Evolutionary conservation across 2,113 vertebrate genomes (phyloP).

Genomic region (Chloropsis hardwickii): DNA sequence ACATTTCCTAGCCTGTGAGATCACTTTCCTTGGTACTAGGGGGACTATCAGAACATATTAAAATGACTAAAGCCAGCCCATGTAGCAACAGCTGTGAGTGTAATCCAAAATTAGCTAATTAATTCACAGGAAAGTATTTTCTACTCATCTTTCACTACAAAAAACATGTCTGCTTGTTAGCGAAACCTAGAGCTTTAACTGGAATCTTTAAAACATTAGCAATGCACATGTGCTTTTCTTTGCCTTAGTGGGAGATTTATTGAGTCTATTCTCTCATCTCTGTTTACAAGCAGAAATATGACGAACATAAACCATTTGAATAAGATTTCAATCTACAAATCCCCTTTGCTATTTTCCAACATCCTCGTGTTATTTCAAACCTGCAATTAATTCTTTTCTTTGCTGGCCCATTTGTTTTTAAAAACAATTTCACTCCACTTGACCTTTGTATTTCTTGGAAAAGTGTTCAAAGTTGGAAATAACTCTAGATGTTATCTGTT

Average conservation of each 20-base stretch:
- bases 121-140: slow-evolving; percentile 69
- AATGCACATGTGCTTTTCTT: slow-evolving; percentile 5
- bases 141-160: slow-evolving; percentile 34
- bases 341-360: neutral
- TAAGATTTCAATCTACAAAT: slow-evolving; percentile 28
- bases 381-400: slow-evolving; percentile 35
- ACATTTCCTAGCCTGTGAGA: slow-evolving; percentile 67
- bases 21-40: slow-evolving; percentile 55
- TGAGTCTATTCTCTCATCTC: slow-evolving; percentile 52
- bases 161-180: slow-evolving; percentile 40
- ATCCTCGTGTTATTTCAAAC: slow-evolving; percentile 9
- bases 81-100: slow-evolving; percentile 72
- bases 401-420: neutral
- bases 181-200: neutral
- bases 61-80: slow-evolving; percentile 71
- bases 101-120: slow-evolving; percentile 73
- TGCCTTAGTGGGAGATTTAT: slow-evolving; percentile 42
- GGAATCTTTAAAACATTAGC: slow-evolving; percentile 47
- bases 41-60: slow-evolving; percentile 80
- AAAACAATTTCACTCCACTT: slow-evolving; percentile 40
- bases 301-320: slow-evolving; percentile 10
- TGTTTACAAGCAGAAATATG: slow-evolving; percentile 60
- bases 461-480: slow-evolving; percentile 21
- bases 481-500: slow-evolving; percentile 16
- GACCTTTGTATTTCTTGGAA: slow-evolving; percentile 44